Base-by-base conservation (phyloP, 2,113 vertebrate species). In the Merops nubicus region DNA sequence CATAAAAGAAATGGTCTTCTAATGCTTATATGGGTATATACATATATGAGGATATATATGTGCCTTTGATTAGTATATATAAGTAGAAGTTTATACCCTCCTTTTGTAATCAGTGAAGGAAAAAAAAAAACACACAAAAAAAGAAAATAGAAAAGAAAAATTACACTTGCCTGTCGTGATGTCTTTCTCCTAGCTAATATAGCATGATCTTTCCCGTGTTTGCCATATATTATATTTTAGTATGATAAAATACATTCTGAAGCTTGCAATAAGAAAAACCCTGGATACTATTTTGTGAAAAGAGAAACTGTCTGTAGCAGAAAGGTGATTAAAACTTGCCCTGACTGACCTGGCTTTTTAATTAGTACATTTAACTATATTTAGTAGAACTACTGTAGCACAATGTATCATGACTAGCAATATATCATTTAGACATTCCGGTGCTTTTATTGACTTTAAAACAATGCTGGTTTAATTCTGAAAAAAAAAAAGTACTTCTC, bases 281-380 rank as follows among this genome's bases (percentile, higher is more conserved):
- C 5, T 51, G 12, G 5, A 26, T 43, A 43, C 28, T 75, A 70
- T 67, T 80, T 64, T 56, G 6, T 63, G 53, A 90, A 31, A 50
- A 78, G 31, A 82, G 19, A 87, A 88, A 57, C n/a, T 40, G 7
- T 85, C 21, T 85, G 28, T 38, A 73, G 36, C 16, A 85, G 45
- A 85, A 91, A 62, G 11, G 23, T 76, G 93, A 82, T 85, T 90
- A 91, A 95, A 88, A 23, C 20, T 90, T 93, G 48, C 56, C 69
- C 73, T 94, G 20, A n/a, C 33, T 91, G 43, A 75, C 19, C 47
- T 68, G 62, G 33, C 40, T 94, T 94, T 88, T 91, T 72, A 91
- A 95, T 91, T 92, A 72, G 38, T 40, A n/a, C 15, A 40, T 91
- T 91, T 88, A 69, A 70, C 54, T 77, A 14, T 56, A 59, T 84